Conservation (phyloP, 2,888 invertebrate species). For the Siphlonurus alternatus region DNA sequence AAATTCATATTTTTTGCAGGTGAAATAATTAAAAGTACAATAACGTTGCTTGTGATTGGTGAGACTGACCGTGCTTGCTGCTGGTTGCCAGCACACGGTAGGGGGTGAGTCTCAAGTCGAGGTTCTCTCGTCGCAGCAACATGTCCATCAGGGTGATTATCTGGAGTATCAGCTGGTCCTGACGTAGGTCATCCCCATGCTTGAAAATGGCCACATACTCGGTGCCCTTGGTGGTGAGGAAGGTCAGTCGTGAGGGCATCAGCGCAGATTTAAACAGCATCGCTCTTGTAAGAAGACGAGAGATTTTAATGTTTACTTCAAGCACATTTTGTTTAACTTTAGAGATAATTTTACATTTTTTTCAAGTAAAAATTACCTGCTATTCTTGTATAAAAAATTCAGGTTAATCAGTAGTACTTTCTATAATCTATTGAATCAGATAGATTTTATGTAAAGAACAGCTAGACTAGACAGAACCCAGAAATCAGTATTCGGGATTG, state of each 20-base stretch:
- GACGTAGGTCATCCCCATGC: conserved; percentile 91
- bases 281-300: conserved; percentile 32
- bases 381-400: too few relatives aligned
- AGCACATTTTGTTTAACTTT: not conserved
- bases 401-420: too few relatives aligned
- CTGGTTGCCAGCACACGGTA: conserved; percentile 92
- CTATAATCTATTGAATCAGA: too few relatives aligned
- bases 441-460: too few relatives aligned
- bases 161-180: conserved; percentile 94
- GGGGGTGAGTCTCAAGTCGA: conserved; percentile 91
- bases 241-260: conserved; percentile 87
- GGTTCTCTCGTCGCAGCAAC: conserved; percentile 77
- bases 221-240: conserved; percentile 59
- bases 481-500: too few relatives aligned
- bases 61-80: conserved; percentile 58
- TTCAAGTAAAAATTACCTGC: conserved; percentile 4
- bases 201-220: conserved; percentile 95
- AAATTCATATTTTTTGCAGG: too few relatives aligned
- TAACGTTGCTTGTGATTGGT: too few relatives aligned
- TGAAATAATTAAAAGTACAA: too few relatives aligned
- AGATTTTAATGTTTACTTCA: conserved; percentile 1
- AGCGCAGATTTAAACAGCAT: conserved; percentile 89
- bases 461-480: too few relatives aligned
- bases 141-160: conserved; percentile 99
- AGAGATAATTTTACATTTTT: conserved; percentile 1